phyloP scores from a whole-genome alignment of 2,888 invertebrate species.

The Cantharis flavilabris region DNA sequence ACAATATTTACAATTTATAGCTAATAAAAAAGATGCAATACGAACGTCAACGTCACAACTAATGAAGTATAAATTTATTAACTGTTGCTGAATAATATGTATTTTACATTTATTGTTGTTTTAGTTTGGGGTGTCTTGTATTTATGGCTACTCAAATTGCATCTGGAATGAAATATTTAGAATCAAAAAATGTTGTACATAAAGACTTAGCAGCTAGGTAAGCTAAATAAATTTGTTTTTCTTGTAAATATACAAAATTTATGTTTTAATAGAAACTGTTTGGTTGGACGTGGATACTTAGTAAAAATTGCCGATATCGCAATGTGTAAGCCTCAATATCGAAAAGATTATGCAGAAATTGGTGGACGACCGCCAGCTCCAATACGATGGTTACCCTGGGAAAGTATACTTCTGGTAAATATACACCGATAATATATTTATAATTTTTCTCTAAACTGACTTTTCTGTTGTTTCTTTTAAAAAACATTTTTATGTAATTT shows the following conservation, averaged over 20 bases:
- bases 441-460: not conserved
- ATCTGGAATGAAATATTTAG: constrained; percentile 80
- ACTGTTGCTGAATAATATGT: not conserved
- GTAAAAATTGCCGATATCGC: constrained; percentile 68
- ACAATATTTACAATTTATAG: constrained; percentile 64
- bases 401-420: constrained; percentile 65
- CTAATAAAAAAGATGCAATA: constrained; percentile 51
- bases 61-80: constrained; percentile 42
- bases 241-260: not conserved
- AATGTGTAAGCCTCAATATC: constrained; percentile 66
- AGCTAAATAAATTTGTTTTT: constrained; percentile 28
- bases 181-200: constrained; percentile 77
- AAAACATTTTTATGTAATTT: no score
- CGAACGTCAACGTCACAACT: constrained; percentile 47
- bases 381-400: constrained; percentile 69
- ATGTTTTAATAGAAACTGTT: constrained; percentile 59
- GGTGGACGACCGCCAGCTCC: constrained; percentile 65
- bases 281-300: constrained; percentile 64
- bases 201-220: constrained; percentile 76
- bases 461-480: no score
- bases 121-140: constrained; percentile 69
- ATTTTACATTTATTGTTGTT: constrained; percentile 35
- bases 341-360: constrained; percentile 67
- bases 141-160: constrained; percentile 78
- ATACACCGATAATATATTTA: not conserved